These are phyloP conservation scores for Heliconius hewitsoni DNA, from an alignment of 1,140 invertebrate genomes.

Conservation along the genomic window DNA sequence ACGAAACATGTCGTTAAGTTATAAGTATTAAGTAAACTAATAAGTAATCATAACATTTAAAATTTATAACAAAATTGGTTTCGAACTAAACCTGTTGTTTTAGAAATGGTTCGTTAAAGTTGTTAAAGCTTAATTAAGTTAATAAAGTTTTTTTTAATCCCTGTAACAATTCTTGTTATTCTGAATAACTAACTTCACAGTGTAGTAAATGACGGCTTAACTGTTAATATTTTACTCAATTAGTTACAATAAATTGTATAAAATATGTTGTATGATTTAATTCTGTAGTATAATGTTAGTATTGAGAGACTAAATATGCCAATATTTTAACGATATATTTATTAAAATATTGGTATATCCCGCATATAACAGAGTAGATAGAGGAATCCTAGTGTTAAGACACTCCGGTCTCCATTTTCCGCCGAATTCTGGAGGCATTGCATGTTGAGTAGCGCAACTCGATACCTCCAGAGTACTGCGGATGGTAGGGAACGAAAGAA, in stretches of 20 bases:
- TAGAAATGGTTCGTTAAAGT: background rate
- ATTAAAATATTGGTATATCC: no score
- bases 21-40: background rate
- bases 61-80: background rate
- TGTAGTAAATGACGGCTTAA: background rate
- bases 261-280: background rate
- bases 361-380: no score
- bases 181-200: background rate
- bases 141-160: background rate
- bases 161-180: background rate
- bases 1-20: background rate
- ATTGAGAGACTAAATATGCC: background rate
- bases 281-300: background rate
- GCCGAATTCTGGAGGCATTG: no score
- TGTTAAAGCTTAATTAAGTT: background rate
- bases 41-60: background rate
- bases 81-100: background rate
- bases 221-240: background rate
- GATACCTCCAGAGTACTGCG: no score
- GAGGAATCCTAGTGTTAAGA: no score
- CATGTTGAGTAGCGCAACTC: no score
- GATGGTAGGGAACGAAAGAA: no score
- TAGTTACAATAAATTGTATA: background rate
- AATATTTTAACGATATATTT: background rate
- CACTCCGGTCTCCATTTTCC: no score